These are phyloP conservation scores for Aproaerema taeniolella DNA, from an alignment of 2,888 invertebrate species.

Conservation along the genomic window DNA sequence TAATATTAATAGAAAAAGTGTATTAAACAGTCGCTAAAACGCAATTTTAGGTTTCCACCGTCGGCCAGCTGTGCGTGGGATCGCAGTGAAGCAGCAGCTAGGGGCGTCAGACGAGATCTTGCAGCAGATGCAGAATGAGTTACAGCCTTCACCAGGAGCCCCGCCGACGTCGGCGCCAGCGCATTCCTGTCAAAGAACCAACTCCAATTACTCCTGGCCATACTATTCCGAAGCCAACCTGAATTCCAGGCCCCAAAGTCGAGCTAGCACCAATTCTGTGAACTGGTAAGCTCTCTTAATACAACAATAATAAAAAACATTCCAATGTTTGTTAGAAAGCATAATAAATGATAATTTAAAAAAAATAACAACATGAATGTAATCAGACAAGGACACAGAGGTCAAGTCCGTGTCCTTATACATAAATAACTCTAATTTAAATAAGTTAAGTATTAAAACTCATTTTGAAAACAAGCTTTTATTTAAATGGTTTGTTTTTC, in stretches of 20 bases:
- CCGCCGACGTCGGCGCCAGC: slow-evolving; percentile 39
- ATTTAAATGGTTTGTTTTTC: too few species aligned
- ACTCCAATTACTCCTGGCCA: slow-evolving; percentile 78
- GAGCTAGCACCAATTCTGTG: slow-evolving; percentile 53
- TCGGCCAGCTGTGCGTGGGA: slow-evolving; percentile 92
- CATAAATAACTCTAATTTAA: too few species aligned
- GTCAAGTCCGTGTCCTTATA: too few species aligned
- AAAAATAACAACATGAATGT: too few species aligned
- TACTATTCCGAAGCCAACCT: slow-evolving; percentile 80
- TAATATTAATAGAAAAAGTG: too few species aligned
- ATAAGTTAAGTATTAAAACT: too few species aligned
- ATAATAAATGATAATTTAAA: too few species aligned
- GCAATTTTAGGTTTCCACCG: slow-evolving; percentile 87
- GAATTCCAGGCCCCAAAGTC: slow-evolving; percentile 61
- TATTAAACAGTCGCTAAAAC: too few species aligned
- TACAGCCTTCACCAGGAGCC: slow-evolving; percentile 53
- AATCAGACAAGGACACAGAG: too few species aligned
- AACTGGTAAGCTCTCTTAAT: slow-evolving; percentile 40
- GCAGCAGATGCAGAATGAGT: slow-evolving; percentile 87
- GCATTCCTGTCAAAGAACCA: slow-evolving; percentile 57
- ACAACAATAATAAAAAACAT: too few species aligned
- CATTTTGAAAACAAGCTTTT: too few species aligned
- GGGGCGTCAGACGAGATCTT: slow-evolving; percentile 89
- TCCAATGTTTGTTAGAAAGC: background rate
- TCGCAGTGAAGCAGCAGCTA: slow-evolving; percentile 86